Percentiles rank a stretch among this genome's conserved stretches.
Conservation (phyloP, 2,797 vertebrate species). For the Atherinosoma microstoma region DNA sequence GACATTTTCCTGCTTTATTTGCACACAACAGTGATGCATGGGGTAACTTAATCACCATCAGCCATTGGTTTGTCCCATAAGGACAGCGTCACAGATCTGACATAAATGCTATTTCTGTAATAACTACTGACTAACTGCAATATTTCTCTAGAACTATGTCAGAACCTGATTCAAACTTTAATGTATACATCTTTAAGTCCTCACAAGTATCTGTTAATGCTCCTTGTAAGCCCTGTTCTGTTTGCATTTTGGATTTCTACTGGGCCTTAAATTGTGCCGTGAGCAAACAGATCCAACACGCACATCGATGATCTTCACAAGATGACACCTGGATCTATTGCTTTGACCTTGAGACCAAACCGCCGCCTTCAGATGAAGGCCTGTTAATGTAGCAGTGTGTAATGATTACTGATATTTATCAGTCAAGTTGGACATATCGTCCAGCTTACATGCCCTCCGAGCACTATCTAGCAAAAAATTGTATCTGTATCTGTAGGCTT, state of each 20-base stretch:
- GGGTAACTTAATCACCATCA: neutral
- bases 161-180: neutral
- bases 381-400: neutral
- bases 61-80: too few species aligned
- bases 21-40: neutral
- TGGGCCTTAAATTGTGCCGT: neutral
- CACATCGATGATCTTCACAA: neutral
- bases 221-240: neutral
- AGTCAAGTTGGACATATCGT: neutral
- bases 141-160: neutral
- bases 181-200: too few species aligned
- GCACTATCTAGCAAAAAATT: neutral
- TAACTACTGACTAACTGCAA: neutral
- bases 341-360: neutral
- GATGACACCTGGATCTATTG: neutral
- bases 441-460: neutral
- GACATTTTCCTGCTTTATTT: neutral
- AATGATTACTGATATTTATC: neutral
- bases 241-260: neutral
- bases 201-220: neutral
- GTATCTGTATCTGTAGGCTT: neutral
- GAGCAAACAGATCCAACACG: neutral
- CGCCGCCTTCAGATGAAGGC: neutral
- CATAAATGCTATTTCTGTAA: too few species aligned
- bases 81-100: too few species aligned